Percentiles rank a stretch among this genome's conserved stretches.
phyloP scores from a whole-genome alignment of 2,113 vertebrate genomes.

The Fulmarus glacialis region DNA sequence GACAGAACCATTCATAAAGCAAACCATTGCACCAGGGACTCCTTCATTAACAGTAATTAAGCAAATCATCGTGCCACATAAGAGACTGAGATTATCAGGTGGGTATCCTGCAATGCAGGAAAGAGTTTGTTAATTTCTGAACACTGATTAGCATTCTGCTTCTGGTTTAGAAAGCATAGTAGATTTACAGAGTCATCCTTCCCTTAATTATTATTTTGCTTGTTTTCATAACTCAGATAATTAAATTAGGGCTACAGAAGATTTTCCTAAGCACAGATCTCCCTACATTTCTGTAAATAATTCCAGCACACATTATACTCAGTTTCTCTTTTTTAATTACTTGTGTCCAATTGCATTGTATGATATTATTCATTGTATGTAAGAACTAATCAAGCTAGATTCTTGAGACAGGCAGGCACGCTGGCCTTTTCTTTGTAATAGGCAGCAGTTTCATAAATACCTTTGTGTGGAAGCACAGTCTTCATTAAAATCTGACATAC shows the following conservation, averaged over 20 bases:
- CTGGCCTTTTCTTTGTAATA: neutral
- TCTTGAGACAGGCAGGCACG: neutral
- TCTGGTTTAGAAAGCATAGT: neutral
- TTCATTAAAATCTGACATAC: neutral
- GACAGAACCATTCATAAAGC: neutral
- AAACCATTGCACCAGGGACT: neutral
- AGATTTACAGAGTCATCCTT: neutral
- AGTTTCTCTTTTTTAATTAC: neutral
- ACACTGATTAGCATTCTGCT: conserved; percentile 1
- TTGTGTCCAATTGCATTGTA: neutral
- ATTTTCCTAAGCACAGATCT: neutral
- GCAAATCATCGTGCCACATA: neutral
- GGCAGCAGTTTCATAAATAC: neutral
- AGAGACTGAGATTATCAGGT: neutral
- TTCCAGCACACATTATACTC: neutral
- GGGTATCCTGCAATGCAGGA: neutral
- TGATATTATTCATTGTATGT: neutral
- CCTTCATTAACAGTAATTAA: conserved; percentile 27
- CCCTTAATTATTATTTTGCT: neutral
- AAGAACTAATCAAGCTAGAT: neutral
- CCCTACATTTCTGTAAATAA: neutral
- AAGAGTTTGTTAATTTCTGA: neutral
- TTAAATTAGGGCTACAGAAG: neutral
- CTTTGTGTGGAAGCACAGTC: neutral
- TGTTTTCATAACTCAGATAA: neutral